Percentiles rank a stretch among this genome's conserved stretches.
phyloP scores from a whole-genome alignment of 2,113 vertebrate genomes.

The Corydoras maculifer region DNA sequence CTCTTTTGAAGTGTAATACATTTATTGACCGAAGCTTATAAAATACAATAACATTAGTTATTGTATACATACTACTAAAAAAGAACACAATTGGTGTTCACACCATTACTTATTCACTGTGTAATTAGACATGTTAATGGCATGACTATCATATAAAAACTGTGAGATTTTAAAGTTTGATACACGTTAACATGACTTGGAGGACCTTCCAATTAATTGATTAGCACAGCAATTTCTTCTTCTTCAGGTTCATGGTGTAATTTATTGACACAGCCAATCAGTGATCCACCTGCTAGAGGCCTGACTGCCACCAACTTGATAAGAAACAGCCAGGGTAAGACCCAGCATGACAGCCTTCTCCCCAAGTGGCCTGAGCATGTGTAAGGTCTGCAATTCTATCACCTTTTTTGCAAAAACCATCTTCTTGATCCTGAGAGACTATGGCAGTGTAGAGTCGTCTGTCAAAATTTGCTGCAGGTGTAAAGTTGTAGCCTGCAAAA shows the following conservation, averaged over 20 bases:
- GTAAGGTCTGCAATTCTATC: constrained; percentile 12
- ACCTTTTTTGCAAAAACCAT: constrained; percentile 8
- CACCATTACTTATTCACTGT: too few species aligned
- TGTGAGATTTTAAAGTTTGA: too few species aligned
- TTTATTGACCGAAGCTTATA: too few species aligned
- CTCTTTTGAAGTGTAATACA: too few species aligned
- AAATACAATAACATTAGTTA: too few species aligned
- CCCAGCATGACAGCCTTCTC: background rate
- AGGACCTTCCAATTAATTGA: background rate
- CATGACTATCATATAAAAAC: too few species aligned
- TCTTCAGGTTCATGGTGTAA: background rate
- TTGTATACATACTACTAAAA: too few species aligned
- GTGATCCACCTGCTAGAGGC: background rate
- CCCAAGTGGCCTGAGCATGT: background rate
- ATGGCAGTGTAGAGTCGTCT: constrained; percentile 20
- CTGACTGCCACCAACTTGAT: background rate
- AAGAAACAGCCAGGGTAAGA: background rate
- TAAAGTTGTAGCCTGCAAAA: constrained; percentile 13
- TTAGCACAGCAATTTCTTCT: background rate
- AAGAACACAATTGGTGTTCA: too few species aligned
- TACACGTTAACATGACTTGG: background rate
- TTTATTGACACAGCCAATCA: background rate
- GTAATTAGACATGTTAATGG: too few species aligned
- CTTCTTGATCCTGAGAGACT: background rate
- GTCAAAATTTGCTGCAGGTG: constrained; percentile 15